phyloP scores from a whole-genome alignment of 2,888 invertebrate genomes.

The Lymantria dispar region DNA sequence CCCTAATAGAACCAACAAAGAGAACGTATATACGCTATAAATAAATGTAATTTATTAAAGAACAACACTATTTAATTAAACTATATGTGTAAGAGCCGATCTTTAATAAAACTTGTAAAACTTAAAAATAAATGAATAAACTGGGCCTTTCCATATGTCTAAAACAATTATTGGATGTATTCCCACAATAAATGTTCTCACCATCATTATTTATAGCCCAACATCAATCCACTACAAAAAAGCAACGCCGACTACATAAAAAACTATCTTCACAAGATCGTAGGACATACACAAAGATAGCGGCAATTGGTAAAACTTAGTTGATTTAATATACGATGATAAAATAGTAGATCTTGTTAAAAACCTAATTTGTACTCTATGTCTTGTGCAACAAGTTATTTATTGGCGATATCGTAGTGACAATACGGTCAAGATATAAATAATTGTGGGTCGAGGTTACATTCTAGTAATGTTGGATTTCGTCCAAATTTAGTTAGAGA shows the following conservation, averaged over 20 bases:
- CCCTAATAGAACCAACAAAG: too few relatives aligned
- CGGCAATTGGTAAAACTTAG: constrained; percentile 21
- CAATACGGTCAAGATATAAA: constrained; percentile 36
- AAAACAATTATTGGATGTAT: constrained; percentile 8
- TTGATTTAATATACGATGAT: constrained; percentile 4
- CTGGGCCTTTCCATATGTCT: constrained; percentile 15
- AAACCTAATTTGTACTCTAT: constrained; percentile 11
- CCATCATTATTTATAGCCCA: constrained; percentile 12
- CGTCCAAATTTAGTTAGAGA: constrained; percentile 31
- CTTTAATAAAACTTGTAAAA: too few relatives aligned
- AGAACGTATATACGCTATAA: too few relatives aligned
- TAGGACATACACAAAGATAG: constrained; percentile 18
- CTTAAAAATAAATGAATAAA: not conserved
- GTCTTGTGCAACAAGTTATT: constrained; percentile 7
- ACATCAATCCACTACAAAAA: constrained; percentile 16
- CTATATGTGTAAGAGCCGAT: too few relatives aligned
- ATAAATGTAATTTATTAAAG: too few relatives aligned
- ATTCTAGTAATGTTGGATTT: constrained; percentile 36
- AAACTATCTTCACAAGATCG: constrained; percentile 22
- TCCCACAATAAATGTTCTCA: constrained; percentile 16
- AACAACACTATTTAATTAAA: too few relatives aligned
- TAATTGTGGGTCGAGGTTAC: constrained; percentile 39
- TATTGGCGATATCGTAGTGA: constrained; percentile 21
- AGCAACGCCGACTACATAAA: constrained; percentile 7
- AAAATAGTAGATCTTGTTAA: constrained; percentile 2